Evolutionary conservation across 1,140 invertebrate genomes (phyloP).

Genomic region (Ruditapes philippinarum): DNA sequence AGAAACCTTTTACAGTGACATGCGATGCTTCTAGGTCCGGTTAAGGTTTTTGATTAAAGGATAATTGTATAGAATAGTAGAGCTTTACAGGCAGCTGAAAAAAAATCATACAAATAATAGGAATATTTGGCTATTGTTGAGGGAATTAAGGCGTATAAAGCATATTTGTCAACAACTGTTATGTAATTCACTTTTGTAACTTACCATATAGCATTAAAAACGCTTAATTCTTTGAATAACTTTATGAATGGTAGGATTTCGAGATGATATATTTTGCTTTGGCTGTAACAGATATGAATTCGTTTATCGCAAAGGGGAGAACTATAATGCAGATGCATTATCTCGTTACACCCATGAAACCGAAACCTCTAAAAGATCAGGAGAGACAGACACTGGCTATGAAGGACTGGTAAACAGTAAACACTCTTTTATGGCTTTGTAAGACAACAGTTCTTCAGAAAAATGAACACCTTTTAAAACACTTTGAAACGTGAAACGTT

Average conservation of each 20-base stretch:
- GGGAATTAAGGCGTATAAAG: constrained; percentile 4
- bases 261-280: not conserved
- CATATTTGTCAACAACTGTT: constrained; percentile 13
- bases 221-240: not conserved
- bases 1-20: not conserved
- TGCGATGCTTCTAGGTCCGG: constrained; percentile 23
- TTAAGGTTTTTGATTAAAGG: not conserved
- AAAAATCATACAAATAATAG: not conserved
- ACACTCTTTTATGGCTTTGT: too few relatives aligned
- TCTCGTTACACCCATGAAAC: not conserved
- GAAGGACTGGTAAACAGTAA: too few relatives aligned
- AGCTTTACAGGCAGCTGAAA: constrained; percentile 26
- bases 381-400: too few relatives aligned
- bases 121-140: constrained; percentile 31
- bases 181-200: constrained; percentile 4
- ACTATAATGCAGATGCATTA: not conserved
- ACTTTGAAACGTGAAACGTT: too few relatives aligned
- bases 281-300: not conserved
- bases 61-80: constrained; percentile 23
- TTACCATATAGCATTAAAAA: constrained; percentile 19
- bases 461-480: too few relatives aligned
- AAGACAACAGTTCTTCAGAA: too few relatives aligned
- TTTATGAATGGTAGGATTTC: constrained; percentile 25
- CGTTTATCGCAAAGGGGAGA: constrained; percentile 5
- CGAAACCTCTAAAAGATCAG: too few relatives aligned